A percentile compares a stretch with the other conserved stretches of the same genome.
These are phyloP conservation scores for Epinotia ramella DNA, from an alignment of 2,888 invertebrate species.

Conservation along the genomic window DNA sequence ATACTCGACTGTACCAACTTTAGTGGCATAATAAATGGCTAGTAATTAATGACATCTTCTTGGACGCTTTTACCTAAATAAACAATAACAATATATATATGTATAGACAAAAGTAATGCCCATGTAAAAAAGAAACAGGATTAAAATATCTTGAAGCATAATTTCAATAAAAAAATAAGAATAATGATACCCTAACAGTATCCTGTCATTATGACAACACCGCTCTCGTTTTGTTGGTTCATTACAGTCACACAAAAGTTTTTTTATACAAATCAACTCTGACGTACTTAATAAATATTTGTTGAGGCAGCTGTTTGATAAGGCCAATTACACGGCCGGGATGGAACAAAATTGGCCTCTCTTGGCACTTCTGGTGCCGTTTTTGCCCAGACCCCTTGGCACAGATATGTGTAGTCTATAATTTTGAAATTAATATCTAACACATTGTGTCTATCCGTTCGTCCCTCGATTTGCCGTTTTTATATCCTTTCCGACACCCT, in stretches of 20 bases:
- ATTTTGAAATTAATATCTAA: conserved; percentile 84
- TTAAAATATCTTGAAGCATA: background rate
- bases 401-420: conserved; percentile 71
- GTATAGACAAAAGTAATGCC: no score
- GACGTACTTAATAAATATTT: conserved; percentile 80
- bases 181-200: background rate
- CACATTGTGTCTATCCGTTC: conserved; percentile 81
- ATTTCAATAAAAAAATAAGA: background rate
- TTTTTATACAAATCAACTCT: conserved; percentile 50
- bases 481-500: conserved; percentile 75
- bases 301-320: conserved; percentile 80
- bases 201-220: conserved; percentile 26
- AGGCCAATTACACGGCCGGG: conserved; percentile 72
- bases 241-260: conserved; percentile 31
- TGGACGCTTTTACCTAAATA: no score
- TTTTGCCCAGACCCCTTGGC: conserved; percentile 79
- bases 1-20: no score
- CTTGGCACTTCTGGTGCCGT: conserved; percentile 82
- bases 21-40: no score
- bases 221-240: conserved; percentile 12
- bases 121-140: background rate
- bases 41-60: no score
- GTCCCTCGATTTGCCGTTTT: conserved; percentile 78
- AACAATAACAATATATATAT: no score
- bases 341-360: conserved; percentile 77